Conservation (phyloP, 2,113 vertebrate species). For the Seriola dumerili region DNA sequence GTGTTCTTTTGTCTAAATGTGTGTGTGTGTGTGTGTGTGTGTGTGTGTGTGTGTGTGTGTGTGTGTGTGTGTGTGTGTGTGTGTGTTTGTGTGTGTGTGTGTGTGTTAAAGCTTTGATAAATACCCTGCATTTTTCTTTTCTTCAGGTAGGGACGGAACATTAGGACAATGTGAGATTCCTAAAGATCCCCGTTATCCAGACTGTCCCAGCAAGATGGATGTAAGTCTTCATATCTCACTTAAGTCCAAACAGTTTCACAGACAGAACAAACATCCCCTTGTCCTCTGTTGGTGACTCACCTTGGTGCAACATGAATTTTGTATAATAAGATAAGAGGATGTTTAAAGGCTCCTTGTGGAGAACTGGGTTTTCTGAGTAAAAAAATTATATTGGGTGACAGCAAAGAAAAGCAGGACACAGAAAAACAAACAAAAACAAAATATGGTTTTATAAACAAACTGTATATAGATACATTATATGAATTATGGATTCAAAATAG, state of each 20-base stretch:
- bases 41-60: conserved; percentile 7
- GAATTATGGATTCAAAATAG: background rate
- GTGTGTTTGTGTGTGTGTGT: conserved; percentile 3
- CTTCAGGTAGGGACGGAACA: conserved; percentile 86
- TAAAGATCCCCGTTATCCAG: conserved; percentile 92
- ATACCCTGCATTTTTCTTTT: conserved; percentile 38
- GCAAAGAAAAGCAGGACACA: background rate
- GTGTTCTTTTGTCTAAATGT: conserved; percentile 1
- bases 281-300: conserved; percentile 18
- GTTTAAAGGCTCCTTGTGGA: background rate
- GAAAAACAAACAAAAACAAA: background rate
- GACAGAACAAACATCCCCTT: background rate
- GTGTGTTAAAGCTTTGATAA: conserved; percentile 35
- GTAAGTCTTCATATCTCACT: conserved; percentile 84
- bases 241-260: conserved; percentile 14
- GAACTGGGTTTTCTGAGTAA: background rate
- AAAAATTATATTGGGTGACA: background rate
- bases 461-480: background rate
- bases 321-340: conserved; percentile 29
- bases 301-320: conserved; percentile 44
- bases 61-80: conserved; percentile 7
- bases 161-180: conserved; percentile 93
- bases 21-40: conserved; percentile 11
- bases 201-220: conserved; percentile 96
- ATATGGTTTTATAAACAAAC: background rate